phyloP scores from a whole-genome alignment of 2,888 invertebrate species.

The Polia nebulosa region DNA sequence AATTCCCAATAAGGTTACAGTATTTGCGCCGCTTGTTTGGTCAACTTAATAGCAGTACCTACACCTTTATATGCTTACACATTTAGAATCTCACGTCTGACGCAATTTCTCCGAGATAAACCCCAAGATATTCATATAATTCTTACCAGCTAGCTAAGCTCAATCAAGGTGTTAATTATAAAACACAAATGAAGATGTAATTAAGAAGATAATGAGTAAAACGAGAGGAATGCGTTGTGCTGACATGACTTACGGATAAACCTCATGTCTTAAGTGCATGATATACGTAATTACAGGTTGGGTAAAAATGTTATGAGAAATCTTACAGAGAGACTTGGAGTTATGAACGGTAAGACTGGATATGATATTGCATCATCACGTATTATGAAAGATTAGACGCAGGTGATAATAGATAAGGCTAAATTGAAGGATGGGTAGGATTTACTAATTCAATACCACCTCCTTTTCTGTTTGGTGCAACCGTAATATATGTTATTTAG shows the following conservation, averaged over 20 bases:
- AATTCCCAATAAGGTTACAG: too few species aligned
- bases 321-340: neutral
- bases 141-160: slow-evolving; percentile 3
- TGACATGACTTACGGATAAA: slow-evolving; percentile 47
- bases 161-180: slow-evolving; percentile 48
- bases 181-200: slow-evolving; percentile 56
- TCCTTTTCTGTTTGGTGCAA: neutral
- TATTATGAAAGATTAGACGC: neutral
- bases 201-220: slow-evolving; percentile 48
- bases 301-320: slow-evolving; percentile 49
- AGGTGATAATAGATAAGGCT: neutral
- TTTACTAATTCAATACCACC: too few species aligned
- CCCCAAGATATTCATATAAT: slow-evolving; percentile 10
- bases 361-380: neutral
- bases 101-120: slow-evolving; percentile 15
- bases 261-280: slow-evolving; percentile 38
- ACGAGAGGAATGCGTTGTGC: slow-evolving; percentile 39
- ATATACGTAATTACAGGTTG: slow-evolving; percentile 48
- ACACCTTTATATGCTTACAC: too few species aligned
- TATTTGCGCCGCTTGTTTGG: too few species aligned
- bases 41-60: too few species aligned
- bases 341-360: neutral
- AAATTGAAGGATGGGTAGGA: neutral
- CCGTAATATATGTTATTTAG: too few species aligned
- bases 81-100: too few species aligned